Conservation (phyloP, 2,888 invertebrate species). For the Pseudococcus jackbeardsleyi region DNA sequence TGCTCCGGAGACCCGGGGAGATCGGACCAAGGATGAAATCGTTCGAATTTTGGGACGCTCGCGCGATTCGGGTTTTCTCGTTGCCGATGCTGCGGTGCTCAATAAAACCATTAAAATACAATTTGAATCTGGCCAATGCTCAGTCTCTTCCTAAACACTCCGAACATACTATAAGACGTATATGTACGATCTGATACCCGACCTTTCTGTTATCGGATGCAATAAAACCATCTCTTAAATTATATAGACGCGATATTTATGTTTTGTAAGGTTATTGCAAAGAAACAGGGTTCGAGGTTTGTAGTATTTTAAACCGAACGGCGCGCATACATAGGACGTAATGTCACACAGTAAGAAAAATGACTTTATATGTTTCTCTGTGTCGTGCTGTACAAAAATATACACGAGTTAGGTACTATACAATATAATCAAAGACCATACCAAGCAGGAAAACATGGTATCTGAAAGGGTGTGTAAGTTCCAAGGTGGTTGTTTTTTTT, state of each 20-base stretch:
- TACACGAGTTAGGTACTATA: neutral
- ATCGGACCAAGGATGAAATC: neutral
- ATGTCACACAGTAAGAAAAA: constrained; percentile 36
- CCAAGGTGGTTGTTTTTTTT: constrained; percentile 43
- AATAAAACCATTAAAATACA: constrained; percentile 36
- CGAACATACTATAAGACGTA: neutral
- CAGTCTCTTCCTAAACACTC: neutral
- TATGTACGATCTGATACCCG: constrained; percentile 13
- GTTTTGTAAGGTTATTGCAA: constrained; percentile 23
- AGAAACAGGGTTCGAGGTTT: neutral
- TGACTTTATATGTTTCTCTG: neutral
- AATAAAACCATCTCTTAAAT: constrained; percentile 50
- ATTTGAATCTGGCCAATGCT: constrained; percentile 26
- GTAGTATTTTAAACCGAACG: too few species aligned
- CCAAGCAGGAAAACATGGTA: neutral
- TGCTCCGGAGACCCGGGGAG: neutral
- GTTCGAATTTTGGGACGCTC: neutral
- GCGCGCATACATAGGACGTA: constrained; percentile 6
- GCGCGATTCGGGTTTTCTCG: neutral
- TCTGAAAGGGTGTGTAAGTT: neutral
- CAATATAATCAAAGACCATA: neutral
- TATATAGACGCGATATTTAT: constrained; percentile 35
- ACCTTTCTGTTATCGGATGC: constrained; percentile 42
- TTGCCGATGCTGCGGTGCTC: neutral
- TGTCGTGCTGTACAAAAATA: neutral